These are phyloP conservation scores for Netelia melanura DNA, from an alignment of 2,888 invertebrate genomes.

Conservation along the genomic window DNA sequence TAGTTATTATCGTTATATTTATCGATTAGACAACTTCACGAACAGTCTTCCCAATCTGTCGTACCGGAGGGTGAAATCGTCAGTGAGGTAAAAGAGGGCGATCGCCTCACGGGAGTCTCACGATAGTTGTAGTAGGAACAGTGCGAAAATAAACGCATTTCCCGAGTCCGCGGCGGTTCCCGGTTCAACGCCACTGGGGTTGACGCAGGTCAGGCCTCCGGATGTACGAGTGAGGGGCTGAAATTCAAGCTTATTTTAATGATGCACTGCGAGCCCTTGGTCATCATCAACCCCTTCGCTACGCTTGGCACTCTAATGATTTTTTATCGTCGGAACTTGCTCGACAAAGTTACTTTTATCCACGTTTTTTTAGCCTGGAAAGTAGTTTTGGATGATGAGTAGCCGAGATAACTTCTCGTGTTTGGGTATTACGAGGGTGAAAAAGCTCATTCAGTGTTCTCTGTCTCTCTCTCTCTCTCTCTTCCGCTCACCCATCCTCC, in stretches of 20 bases:
- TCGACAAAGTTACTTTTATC: constrained; percentile 22
- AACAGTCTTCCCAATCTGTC: not conserved
- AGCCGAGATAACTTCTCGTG: constrained; percentile 52
- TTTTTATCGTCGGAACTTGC: not conserved
- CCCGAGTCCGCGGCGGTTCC: constrained; percentile 8
- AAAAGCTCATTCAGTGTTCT: constrained; percentile 28
- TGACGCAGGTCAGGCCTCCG: constrained; percentile 29
- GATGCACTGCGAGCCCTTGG: constrained; percentile 4
- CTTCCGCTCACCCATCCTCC: constrained; percentile 4
- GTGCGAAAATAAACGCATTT: not conserved
- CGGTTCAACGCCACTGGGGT: constrained; percentile 6
- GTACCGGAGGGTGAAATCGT: not conserved
- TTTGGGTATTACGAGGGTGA: constrained; percentile 46
- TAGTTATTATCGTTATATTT: not conserved
- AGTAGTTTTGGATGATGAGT: constrained; percentile 52
- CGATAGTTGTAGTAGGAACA: not conserved
- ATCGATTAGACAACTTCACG: not conserved
- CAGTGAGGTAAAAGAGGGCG: not conserved
- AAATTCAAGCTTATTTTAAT: constrained; percentile 38
- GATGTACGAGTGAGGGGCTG: not conserved
- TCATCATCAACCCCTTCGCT: constrained; percentile 34
- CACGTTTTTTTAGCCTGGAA: constrained; percentile 10
- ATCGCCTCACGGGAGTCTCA: constrained; percentile 2
- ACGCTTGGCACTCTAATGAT: constrained; percentile 32
- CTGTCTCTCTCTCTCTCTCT: not conserved